Base-by-base conservation (phyloP, 92 coral and sea anemone species). In the Muricea muricata region DNA sequence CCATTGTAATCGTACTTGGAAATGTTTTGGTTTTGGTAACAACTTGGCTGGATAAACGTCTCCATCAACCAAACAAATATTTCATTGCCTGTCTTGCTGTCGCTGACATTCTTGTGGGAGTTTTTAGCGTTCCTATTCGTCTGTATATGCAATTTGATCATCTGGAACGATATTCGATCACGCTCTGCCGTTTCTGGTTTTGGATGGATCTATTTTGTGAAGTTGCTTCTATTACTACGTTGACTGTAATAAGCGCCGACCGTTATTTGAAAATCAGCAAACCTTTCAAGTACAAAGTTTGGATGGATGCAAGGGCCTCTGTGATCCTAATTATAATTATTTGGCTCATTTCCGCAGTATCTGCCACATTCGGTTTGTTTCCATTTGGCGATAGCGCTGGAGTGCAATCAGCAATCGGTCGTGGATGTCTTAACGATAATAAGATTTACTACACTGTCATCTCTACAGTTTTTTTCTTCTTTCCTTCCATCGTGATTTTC, bases 341-440 rank as follows among this genome's bases (percentile, higher is more conserved):
- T 55, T 83, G 87, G 87, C 46, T 83, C 15, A 83, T 71, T 47
- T 70, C 87, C 6, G 21, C 70, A 33, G 87, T 52, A 17, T 39
- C 72, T 35, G 87, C 87, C 33, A 70, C 87, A 21, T 67, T 83
- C 29, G 73, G 87, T 13, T 71, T 47, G 50, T 50, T 47, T 39
- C 55, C 87, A 28, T 83, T 34, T 50, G 87, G 71, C 55, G 71
- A 20, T 35, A 83, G 87, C 37, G 30, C 12, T 13, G 87, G 80
- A 31, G 55, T 34, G 34, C 32, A 1, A 55, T 42, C 87, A 45
- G 18, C 21, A 17, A 71, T 23, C 55, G 80, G 69, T 17, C 63
- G 54, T 24, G 86, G 86, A 47, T 82, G 86, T 33, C 6, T 70
- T 37, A 68, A 68, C 80, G 86, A 82, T 55, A 82, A 82, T 35